A percentile compares a stretch with the other conserved stretches of the same genome.
These are phyloP conservation scores for Varroa destructor DNA, from an alignment of 1,140 invertebrate species.

Conservation along the genomic window DNA sequence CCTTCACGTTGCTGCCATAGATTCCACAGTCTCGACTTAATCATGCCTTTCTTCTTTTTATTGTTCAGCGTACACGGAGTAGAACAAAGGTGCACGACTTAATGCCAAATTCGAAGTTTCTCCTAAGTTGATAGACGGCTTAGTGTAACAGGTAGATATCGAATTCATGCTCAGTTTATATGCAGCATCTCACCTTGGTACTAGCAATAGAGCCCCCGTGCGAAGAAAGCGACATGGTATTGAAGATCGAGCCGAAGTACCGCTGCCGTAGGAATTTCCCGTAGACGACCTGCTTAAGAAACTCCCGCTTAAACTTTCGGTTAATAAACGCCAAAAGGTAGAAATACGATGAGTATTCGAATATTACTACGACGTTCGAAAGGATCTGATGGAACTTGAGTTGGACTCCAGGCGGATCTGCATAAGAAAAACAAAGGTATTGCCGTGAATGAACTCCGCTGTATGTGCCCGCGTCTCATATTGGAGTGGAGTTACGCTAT, in stretches of 20 bases:
- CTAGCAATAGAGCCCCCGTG: neutral
- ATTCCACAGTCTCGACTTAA: no score
- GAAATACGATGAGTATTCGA: slow-evolving; percentile 19
- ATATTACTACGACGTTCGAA: slow-evolving; percentile 14
- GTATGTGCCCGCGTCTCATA: no score
- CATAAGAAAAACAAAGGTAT: neutral
- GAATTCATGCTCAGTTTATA: no score
- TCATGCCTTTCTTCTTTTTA: no score
- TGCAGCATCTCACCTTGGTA: neutral
- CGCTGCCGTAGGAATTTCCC: slow-evolving; percentile 16
- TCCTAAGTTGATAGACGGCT: no score
- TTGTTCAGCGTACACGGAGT: no score
- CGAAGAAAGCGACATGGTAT: slow-evolving; percentile 9
- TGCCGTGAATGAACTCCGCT: no score
- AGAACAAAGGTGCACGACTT: no score
- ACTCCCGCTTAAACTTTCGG: slow-evolving; percentile 16
- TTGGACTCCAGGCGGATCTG: slow-evolving; percentile 16
- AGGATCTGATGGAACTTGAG: slow-evolving; percentile 10
- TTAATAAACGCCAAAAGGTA: slow-evolving; percentile 20
- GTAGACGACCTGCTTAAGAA: slow-evolving; percentile 21
- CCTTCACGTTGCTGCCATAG: no score
- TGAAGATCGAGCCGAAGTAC: neutral
- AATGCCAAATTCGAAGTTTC: no score
- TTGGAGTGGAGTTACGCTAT: no score
- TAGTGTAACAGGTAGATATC: no score